Base-by-base conservation (phyloP, 2,888 invertebrate genomes). In the Theodoxus fluviatilis region DNA sequence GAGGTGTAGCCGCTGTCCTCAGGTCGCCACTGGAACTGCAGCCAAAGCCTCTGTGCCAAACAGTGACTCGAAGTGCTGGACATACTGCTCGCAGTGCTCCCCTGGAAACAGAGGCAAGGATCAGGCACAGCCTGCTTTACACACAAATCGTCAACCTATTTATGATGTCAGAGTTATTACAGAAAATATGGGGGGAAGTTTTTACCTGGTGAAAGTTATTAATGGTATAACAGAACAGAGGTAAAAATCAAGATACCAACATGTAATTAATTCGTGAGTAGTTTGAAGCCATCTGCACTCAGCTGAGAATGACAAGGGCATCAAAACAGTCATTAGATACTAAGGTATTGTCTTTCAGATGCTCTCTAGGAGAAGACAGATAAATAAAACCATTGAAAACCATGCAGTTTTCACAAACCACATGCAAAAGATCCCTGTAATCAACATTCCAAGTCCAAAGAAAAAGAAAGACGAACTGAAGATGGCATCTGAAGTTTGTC, bases 61-160 rank as follows among this genome's bases (percentile, higher is more conserved):
- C 55, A 82, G 68, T 12, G 89, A 87, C 78, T 90, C 90, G 85
- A 92, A 93, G 79, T 92, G 90, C 73, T 91, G 90, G 31, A 92
- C 89, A 86, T 91, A 93, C 68, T 87, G 86, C 78, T 92, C 91
- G 83, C 93, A 92, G 80, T 92, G 91, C 81, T 92, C 86, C 37
- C 85, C 86, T 86, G 79, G 6, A 79, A 79, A 18, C 70, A 12
- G 71, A 52, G 68, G 25, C 4, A 37, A 40, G 2, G 63, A 22
- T 31, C 15, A 15, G 15, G 15, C 22, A 2, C 12, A 18, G 12
- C 57, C 15, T n/a, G n/a, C 28, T n/a, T 57, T 18, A 22, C 12
- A 22, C n/a, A 57, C 22, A 15, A n/a, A 22, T 12, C 18, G 12
- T 12, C 18, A 57, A 25, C 15, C n/a, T 22, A 22, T 57, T 22